Evolutionary conservation across 2,797 vertebrate genomes (phyloP), one percentile per base, ranked within the genome.

Genomic region (Microchirus variegatus): DNA sequence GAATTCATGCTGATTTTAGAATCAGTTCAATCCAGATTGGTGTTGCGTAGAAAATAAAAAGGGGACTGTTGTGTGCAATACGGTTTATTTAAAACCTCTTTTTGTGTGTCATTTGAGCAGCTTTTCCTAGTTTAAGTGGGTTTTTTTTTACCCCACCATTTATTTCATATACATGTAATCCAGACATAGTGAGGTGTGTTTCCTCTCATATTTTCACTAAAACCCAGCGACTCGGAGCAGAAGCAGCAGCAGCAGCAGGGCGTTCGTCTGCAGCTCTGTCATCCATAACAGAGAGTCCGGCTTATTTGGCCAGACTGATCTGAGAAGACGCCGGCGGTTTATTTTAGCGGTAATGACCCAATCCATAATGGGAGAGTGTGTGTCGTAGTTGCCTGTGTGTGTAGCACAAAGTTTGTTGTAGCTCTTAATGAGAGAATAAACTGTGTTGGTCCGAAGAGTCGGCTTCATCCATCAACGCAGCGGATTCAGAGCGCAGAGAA

Each of bases 361-460:
- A 85, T 89, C 82, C 68, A 89, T 89, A 86, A 87, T 12, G 55
- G 56, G n/a, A n/a, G n/a, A 70, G 78, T 74, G 63, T 47, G 63
- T 49, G 75, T 60, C 67, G 49, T 59, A 63, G 71, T 71, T 85
- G 57, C 59, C 72, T 63, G 59, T 51, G 70, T 51, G 70, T 71
- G 76, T 5, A 61, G 46, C 65, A 65, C 65, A 65, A 44, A 62
- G 72, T 84, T 85, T 84, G 76, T 69, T 80, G 78, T 70, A 45
- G 71, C 80, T 22, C 22, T 42, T 90, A 87, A 88, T 90, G 86
- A 85, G 69, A 78, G 68, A 75, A 84, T 82, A 86, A 82, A 80
- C 57, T 73, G 64, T 61, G 72, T 73, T 78, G 80, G 77, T 75
- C 77, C 55, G 70, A 79, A 38, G 57, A 10, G 44, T 52, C 67